Conservation (phyloP, 2,797 vertebrate genomes). For the Kryptolebias ocellatus region DNA sequence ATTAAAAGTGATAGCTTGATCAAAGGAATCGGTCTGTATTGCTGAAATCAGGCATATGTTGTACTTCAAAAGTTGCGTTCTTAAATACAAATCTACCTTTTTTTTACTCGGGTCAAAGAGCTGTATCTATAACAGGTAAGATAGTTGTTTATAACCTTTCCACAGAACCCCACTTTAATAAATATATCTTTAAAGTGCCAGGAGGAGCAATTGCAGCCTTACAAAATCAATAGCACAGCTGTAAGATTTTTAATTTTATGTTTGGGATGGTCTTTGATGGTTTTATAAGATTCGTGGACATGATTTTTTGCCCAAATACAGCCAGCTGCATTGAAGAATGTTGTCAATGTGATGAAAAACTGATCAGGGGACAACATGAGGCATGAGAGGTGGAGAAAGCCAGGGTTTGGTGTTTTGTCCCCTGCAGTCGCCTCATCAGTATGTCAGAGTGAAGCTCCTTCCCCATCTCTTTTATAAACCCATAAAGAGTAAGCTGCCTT, state of each 20-base stretch:
- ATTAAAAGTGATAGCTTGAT: too few species aligned
- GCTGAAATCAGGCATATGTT: too few species aligned
- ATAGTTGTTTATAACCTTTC: too few species aligned
- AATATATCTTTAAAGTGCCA: not conserved
- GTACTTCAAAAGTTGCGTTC: not conserved
- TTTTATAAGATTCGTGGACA: too few species aligned
- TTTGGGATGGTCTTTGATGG: not conserved
- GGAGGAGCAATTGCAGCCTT: not conserved
- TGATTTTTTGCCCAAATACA: not conserved
- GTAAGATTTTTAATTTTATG: not conserved
- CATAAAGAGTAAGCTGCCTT: constrained; percentile 48
- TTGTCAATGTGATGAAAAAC: not conserved
- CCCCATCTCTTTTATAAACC: constrained; percentile 55
- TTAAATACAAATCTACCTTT: not conserved
- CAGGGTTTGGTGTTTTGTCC: constrained; percentile 18
- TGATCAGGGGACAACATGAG: too few species aligned
- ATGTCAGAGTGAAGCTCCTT: constrained; percentile 53
- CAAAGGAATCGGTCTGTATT: too few species aligned
- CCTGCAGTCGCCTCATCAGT: constrained; percentile 63
- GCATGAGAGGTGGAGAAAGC: too few species aligned
- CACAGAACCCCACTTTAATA: too few species aligned
- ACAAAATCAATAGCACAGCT: not conserved
- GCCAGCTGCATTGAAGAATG: not conserved
- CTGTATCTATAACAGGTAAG: too few species aligned
- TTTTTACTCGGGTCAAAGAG: too few species aligned